These are phyloP conservation scores for Odobenus rosmarus DNA, from an alignment of 2,113 vertebrate genomes.

Conservation along the genomic window DNA sequence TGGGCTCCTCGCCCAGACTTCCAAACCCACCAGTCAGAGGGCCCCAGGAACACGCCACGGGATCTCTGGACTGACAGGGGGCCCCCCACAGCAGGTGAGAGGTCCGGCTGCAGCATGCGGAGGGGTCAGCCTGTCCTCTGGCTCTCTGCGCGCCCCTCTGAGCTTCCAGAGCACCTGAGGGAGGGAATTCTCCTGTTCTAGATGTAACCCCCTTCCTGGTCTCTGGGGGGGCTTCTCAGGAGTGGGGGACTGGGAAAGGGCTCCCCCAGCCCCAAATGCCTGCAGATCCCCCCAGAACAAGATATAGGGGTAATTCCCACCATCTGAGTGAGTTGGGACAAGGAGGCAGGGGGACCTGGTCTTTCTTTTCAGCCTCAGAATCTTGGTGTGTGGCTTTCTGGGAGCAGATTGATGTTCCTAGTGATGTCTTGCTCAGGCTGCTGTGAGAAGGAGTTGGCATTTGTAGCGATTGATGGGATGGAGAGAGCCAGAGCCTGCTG, in stretches of 20 bases:
- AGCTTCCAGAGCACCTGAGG: background rate
- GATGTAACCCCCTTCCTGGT: background rate
- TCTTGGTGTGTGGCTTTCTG: background rate
- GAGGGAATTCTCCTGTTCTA: background rate
- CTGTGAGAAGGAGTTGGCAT: background rate
- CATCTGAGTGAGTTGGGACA: background rate
- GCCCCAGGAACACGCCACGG: background rate
- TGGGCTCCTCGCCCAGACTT: background rate
- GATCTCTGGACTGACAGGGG: background rate
- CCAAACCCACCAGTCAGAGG: background rate
- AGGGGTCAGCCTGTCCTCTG: background rate
- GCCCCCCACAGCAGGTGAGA: accelerated
- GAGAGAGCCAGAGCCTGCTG: background rate
- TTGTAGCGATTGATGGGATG: background rate
- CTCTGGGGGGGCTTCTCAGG: background rate
- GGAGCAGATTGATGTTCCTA: background rate
- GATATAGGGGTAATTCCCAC: background rate
- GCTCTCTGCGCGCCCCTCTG: background rate
- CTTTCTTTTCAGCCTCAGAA: background rate
- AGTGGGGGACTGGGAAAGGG: background rate
- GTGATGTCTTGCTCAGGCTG: background rate
- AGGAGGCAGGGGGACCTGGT: background rate
- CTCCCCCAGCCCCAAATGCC: background rate
- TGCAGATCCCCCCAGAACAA: background rate
- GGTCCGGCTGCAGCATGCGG: background rate